Percentiles rank a stretch among this genome's conserved stretches.
These are phyloP conservation scores for Bubo bubo DNA, from an alignment of 2,113 vertebrate species.

Conservation along the genomic window DNA sequence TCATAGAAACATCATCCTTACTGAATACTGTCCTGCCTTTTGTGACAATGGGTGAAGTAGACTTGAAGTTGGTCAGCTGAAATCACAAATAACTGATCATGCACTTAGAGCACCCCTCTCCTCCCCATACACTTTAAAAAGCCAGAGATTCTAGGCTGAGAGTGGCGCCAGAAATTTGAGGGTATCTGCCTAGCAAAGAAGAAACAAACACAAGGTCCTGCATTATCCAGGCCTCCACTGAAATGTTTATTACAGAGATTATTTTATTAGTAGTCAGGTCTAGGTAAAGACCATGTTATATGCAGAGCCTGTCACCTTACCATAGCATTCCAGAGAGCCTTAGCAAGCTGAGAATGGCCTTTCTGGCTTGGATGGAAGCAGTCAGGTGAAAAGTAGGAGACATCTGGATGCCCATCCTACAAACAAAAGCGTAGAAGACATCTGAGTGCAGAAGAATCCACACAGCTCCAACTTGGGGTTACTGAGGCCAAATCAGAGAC, in stretches of 20 bases:
- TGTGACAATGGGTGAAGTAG: not conserved
- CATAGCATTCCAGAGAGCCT: constrained; percentile 90
- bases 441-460: not conserved
- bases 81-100: not conserved
- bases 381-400: constrained; percentile 87
- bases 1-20: not conserved
- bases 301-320: constrained; percentile 62
- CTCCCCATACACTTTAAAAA: not conserved
- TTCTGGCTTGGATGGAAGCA: constrained; percentile 90
- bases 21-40: not conserved
- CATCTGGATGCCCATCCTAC: constrained; percentile 83
- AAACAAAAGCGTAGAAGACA: not conserved
- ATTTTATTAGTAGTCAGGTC: not conserved
- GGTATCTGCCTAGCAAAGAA: not conserved
- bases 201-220: not conserved
- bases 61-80: not conserved
- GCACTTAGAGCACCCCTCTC: not conserved
- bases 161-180: not conserved
- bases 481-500: not conserved
- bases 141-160: not conserved
- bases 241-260: not conserved
- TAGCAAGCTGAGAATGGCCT: constrained; percentile 86
- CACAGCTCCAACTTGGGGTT: not conserved
- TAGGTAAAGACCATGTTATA: not conserved
- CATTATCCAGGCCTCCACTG: not conserved